Evolutionary conservation across 2,797 vertebrate genomes (phyloP), one percentile per base, ranked within the genome.

Genomic region (Knipowitschia caucasica): DNA sequence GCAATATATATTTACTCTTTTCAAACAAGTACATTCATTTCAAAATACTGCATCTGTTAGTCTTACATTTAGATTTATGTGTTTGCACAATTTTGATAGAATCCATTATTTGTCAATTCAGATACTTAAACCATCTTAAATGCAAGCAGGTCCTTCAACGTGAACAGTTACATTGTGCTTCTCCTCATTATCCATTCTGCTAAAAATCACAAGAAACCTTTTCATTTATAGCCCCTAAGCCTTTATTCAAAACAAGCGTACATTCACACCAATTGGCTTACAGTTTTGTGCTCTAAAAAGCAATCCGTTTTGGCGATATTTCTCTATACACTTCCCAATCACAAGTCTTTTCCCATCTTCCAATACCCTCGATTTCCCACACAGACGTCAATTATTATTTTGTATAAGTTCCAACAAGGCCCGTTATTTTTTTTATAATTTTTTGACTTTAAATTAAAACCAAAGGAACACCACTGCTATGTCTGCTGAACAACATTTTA

Each of bases 351-450:
- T 69, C 50, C 67, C 56, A 45, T 34, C n/a, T n/a, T 50, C 25
- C 59, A 1, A 36, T 50, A 60, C 67, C 73, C 68, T 69, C 60
- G 56, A 42, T 69, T 49, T 70, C 50, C 44, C 53, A 56, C 78
- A 40, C 43, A 53, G 5, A 29, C n/a, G n/a, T 26, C 42, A 17
- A 15, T 15, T 5, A 27, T 26, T 15, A 27, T 26, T n/a, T 29
- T 30, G 21, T 24, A 2, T 7, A 9, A 52, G 64, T 36, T 34
- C 68, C 50, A 25, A 2, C 17, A n/a, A 46, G 64, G 15, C 24
- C 56, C 51, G 2, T 24, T 42, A 24, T 43, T n/a, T 56, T 29
- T 17, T 39, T 39, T n/a, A n/a, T n/a, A 1, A 17, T 40, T 40
- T 40, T 50, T 21, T 15, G 11, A 21, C 20, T 34, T 33, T 23